Evolutionary conservation across 2,888 invertebrate species (phyloP).

Genomic region (Leptinotarsa tumamoca): DNA sequence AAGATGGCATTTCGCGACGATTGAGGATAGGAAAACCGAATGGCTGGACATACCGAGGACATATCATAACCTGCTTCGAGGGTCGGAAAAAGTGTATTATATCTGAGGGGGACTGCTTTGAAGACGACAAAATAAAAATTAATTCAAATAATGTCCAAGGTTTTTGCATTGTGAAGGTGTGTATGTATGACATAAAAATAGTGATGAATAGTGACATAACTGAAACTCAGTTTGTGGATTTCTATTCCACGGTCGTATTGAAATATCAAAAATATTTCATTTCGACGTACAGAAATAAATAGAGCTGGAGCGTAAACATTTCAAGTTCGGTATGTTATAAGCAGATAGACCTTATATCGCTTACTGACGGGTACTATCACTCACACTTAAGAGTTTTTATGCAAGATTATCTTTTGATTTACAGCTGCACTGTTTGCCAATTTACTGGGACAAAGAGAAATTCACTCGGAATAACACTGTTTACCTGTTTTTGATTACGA

Average conservation of each 20-base stretch:
- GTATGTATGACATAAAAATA: too few species aligned
- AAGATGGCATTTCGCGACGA: too few species aligned
- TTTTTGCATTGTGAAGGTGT: too few species aligned
- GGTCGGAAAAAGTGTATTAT: too few species aligned
- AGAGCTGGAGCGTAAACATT: neutral
- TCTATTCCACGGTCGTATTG: neutral
- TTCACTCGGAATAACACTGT: constrained; percentile 33
- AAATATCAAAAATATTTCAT: too few species aligned
- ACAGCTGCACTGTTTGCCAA: constrained; percentile 38
- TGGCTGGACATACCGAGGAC: too few species aligned
- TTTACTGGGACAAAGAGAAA: constrained; percentile 41
- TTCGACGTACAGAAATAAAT: neutral
- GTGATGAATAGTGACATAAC: too few species aligned
- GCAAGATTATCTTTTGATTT: constrained; percentile 40
- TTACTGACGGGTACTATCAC: constrained; percentile 27
- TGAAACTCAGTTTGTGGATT: neutral
- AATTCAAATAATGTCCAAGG: too few species aligned
- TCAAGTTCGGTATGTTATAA: neutral
- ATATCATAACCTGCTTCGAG: too few species aligned
- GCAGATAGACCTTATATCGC: neutral
- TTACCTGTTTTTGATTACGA: constrained; percentile 43
- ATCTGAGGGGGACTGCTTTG: too few species aligned
- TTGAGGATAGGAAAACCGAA: too few species aligned
- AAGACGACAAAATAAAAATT: too few species aligned
- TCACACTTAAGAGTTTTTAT: constrained; percentile 30